Evolutionary conservation across 2,113 vertebrate species (phyloP).

Genomic region (Hippopotamus amphibius): DNA sequence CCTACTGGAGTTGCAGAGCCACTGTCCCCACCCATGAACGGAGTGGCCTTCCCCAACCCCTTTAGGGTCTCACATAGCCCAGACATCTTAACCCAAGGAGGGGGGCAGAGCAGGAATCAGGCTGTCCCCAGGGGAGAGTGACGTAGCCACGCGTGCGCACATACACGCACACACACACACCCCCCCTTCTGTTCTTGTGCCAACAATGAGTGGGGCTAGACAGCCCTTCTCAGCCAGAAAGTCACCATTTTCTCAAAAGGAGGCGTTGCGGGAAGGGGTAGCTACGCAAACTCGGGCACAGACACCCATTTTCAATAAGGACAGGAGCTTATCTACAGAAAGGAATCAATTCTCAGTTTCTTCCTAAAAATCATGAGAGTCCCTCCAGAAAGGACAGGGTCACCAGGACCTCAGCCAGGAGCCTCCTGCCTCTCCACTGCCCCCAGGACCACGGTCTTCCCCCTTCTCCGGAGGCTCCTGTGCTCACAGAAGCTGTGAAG

Average conservation of each 20-base stretch:
- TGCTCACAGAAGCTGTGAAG: background rate
- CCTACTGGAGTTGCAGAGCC: accelerated
- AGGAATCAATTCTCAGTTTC: background rate
- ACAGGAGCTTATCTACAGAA: background rate
- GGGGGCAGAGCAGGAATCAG: background rate
- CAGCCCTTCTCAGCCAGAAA: no score
- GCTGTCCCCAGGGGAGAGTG: background rate
- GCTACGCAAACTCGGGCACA: accelerated
- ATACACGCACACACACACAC: background rate
- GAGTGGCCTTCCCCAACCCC: accelerated
- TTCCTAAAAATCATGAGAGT: background rate
- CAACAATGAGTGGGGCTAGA: background rate
- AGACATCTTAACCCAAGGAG: background rate
- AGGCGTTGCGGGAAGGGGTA: no score
- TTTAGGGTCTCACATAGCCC: background rate
- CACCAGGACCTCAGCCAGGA: accelerated
- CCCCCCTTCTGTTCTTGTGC: background rate
- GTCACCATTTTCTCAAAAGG: background rate
- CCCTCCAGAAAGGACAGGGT: background rate
- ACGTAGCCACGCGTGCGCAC: accelerated
- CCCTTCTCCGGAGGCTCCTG: accelerated
- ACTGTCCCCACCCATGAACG: accelerated
- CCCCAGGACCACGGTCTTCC: background rate
- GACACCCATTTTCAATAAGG: background rate
- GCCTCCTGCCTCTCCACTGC: background rate